Evolutionary conservation across 2,888 invertebrate genomes (phyloP).

Genomic region (Invenusta paracnida): DNA sequence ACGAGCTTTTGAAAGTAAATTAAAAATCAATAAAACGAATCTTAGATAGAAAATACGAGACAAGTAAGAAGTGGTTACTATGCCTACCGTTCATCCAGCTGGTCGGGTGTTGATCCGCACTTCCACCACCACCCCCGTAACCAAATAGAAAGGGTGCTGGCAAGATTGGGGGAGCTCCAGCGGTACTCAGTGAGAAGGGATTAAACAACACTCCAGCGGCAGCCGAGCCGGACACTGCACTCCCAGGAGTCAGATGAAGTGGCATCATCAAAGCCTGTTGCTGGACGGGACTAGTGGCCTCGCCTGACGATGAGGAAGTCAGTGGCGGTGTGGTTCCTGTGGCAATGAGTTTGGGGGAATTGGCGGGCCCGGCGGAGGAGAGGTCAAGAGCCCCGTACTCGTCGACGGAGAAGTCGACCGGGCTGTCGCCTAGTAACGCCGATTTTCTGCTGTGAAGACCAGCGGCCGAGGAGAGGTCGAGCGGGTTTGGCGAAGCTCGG

Average conservation of each 20-base stretch:
- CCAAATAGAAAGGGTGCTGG: not conserved
- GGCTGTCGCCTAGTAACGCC: not conserved
- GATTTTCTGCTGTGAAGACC: not conserved
- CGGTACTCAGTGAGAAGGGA: not conserved
- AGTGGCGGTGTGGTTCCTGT: not conserved
- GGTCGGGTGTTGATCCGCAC: not conserved
- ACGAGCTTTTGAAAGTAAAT: too few relatives aligned
- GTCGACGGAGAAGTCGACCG: not conserved
- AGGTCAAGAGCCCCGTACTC: not conserved
- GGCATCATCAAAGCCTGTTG: not conserved
- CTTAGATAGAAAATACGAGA: too few relatives aligned
- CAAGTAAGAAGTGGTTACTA: too few relatives aligned
- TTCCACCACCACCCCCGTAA: not conserved
- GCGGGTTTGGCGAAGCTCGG: not conserved
- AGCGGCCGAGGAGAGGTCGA: not conserved
- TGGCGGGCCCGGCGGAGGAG: not conserved
- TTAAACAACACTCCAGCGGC: not conserved
- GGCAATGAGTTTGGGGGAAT: not conserved
- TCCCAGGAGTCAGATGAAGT: not conserved
- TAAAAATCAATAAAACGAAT: too few relatives aligned
- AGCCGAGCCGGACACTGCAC: not conserved
- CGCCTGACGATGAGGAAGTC: not conserved
- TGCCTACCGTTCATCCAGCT: not conserved
- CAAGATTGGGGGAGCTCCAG: not conserved
- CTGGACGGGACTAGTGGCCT: not conserved